Evolutionary conservation across 2,113 vertebrate genomes (phyloP), one percentile per base, ranked within the genome.

Genomic region (Ammodytes dubius): DNA sequence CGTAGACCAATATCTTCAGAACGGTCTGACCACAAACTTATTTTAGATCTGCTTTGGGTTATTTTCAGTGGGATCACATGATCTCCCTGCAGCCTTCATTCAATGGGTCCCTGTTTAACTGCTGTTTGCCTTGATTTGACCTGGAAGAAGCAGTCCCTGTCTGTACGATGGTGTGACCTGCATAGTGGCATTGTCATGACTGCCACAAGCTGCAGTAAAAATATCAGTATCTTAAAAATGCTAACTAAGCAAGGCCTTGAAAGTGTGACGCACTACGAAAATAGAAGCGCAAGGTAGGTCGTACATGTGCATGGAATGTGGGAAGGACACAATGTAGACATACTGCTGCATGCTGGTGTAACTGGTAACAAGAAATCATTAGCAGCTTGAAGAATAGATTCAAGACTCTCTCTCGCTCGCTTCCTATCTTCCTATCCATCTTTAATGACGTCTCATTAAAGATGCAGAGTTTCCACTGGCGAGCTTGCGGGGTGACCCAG

Each of bases 361-460:
- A 27, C 74, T 65, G 52, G 4, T 64, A 53, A 64, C 73, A 35
- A 11, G 1, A 27, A 27, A 27, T 27, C 27, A 27, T 27, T 27
- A 27, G 27, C 27, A 27, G 27, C 27, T 27, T 27, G 27, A 27
- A 27, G 27, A 27, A 27, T 2, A 27, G 27, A 27, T 27, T 27
- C 27, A 27, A 27, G 27, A 27, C 27, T 27, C 27, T 27, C 27
- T 27, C 27, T 27, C 27, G 27, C 53, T 37, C 47, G 66, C 74
- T 58, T 47, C 61, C 60, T 56, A 15, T 70, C 70, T 73, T 69
- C 61, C 78, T 79, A 79, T 92, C 17, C 91, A 95, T 95, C 84
- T 95, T 96, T 88, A 82, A 95, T 94, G 91, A 94, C 84, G 57
- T 45, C 83, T 93, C 86, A 89, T 96, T 90, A 96, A 96, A 95